A percentile compares a stretch with the other conserved stretches of the same genome.
These are phyloP conservation scores for Lasioglossum malachurum DNA, from an alignment of 2,888 invertebrate species.

Conservation along the genomic window DNA sequence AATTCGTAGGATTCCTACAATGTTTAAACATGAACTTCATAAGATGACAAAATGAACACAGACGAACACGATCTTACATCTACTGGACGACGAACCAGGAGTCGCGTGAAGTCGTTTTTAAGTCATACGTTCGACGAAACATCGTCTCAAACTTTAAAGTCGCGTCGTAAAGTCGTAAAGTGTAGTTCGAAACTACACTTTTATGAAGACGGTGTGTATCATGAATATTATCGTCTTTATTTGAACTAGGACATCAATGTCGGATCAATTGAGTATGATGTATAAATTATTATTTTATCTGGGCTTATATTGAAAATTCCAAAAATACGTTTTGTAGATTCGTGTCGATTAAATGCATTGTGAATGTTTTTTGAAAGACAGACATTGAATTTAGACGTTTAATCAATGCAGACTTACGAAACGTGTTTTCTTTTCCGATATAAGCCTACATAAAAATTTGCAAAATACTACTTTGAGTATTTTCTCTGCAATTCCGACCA, in stretches of 20 bases:
- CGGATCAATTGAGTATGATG: background rate
- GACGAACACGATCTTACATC: background rate
- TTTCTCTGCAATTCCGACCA: no score
- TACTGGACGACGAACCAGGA: background rate
- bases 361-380: no score
- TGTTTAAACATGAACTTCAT: background rate
- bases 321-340: no score
- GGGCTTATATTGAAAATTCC: no score
- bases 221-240: background rate
- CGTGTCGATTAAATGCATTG: no score
- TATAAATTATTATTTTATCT: no score
- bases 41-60: background rate
- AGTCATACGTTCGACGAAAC: background rate
- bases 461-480: no score
- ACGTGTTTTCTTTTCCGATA: no score
- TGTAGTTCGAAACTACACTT: background rate
- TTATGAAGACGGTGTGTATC: background rate
- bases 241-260: background rate
- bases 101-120: background rate
- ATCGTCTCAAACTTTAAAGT: background rate
- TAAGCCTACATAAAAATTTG: no score
- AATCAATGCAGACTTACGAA: no score
- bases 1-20: no score
- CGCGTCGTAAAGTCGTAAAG: background rate
- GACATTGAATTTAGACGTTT: no score